Evolutionary conservation across 2,888 invertebrate genomes (phyloP).

Genomic region (Cryptocheilus praepositus): DNA sequence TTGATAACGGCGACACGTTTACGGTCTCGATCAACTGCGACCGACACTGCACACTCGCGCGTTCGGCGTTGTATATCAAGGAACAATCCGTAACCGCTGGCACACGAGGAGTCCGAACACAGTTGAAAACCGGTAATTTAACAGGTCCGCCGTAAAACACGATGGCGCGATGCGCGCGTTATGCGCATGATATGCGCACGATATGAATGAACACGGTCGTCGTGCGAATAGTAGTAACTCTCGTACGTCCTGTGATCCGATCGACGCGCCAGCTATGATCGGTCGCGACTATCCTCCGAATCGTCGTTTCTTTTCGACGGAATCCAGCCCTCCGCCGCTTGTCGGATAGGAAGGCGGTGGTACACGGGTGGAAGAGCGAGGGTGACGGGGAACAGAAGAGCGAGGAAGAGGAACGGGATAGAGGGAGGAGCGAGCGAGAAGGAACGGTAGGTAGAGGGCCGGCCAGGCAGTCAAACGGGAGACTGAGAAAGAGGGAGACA

Average conservation of each 20-base stretch:
- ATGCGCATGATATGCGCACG: not conserved
- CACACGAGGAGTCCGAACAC: not conserved
- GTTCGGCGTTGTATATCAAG: constrained; percentile 19
- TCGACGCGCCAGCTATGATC: constrained; percentile 75
- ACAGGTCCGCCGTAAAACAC: not conserved
- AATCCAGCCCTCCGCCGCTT: constrained; percentile 63
- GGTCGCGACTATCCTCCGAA: constrained; percentile 74
- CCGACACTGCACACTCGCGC: constrained; percentile 23
- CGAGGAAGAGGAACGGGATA: constrained; percentile 36
- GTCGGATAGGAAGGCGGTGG: constrained; percentile 60
- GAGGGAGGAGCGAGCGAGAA: constrained; percentile 49
- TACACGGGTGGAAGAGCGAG: constrained; percentile 38
- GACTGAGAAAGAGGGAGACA: constrained; percentile 39
- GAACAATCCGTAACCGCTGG: constrained; percentile 21
- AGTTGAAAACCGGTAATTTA: not conserved
- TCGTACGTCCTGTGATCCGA: constrained; percentile 65
- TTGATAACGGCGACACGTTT: not conserved
- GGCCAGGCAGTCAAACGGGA: constrained; percentile 40
- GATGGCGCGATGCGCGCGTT: not conserved
- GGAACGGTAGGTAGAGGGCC: constrained; percentile 31
- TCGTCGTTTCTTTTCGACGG: constrained; percentile 74
- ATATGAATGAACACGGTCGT: constrained; percentile 15
- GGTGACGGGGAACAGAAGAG: constrained; percentile 33
- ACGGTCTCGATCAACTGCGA: constrained; percentile 21
- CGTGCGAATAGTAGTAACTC: constrained; percentile 30